phyloP scores from a whole-genome alignment of 2,113 vertebrate genomes.

The Piprites chloris region DNA sequence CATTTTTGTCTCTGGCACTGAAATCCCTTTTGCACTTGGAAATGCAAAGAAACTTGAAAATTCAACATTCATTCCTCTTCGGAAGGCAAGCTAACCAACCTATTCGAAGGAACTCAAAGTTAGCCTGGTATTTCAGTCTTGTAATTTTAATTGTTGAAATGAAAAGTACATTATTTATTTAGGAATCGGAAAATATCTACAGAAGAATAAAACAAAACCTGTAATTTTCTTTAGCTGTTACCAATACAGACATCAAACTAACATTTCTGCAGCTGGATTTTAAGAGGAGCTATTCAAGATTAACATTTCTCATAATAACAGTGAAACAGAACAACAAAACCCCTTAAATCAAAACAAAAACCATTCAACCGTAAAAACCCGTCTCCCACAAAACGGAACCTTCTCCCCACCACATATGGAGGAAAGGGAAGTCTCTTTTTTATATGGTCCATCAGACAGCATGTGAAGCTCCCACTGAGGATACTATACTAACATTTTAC shows the following conservation, averaged over 20 bases:
- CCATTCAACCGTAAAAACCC: fast-evolving
- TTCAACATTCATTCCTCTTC: neutral
- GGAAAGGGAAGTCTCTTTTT: neutral
- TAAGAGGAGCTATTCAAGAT: neutral
- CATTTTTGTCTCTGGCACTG: neutral
- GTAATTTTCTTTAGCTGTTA: neutral
- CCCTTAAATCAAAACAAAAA: neutral
- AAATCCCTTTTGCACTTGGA: neutral
- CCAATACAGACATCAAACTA: neutral
- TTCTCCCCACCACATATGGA: neutral
- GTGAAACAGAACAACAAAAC: neutral
- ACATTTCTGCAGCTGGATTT: neutral
- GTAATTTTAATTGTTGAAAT: neutral
- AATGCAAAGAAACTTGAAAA: conserved; percentile 35
- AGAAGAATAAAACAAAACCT: neutral
- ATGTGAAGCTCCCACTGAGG: neutral
- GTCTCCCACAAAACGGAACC: neutral
- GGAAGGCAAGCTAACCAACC: neutral
- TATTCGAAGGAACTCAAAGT: neutral
- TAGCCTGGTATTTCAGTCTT: neutral
- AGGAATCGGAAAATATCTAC: neutral
- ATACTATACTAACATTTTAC: neutral
- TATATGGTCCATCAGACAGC: neutral
- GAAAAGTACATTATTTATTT: neutral
- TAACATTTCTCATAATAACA: neutral